phyloP scores from a whole-genome alignment of 2,797 vertebrate genomes.

The Potorous gilbertii region DNA sequence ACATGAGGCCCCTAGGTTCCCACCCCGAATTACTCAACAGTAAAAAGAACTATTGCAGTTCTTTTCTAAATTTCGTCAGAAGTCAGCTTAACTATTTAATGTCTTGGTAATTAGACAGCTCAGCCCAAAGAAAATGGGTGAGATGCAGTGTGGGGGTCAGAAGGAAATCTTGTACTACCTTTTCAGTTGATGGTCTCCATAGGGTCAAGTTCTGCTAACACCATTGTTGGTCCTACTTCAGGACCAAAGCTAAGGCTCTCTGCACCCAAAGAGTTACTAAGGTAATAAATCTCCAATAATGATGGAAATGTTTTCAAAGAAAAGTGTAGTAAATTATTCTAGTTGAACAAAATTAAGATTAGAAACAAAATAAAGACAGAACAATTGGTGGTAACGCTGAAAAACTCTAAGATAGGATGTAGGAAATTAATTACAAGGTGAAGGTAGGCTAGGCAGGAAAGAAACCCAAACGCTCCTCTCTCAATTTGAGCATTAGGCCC shows the following conservation, averaged over 20 bases:
- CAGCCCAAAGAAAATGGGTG: neutral
- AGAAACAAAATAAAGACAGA: neutral
- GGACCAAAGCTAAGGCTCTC: neutral
- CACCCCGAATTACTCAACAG: too few species aligned
- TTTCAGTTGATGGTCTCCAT: neutral
- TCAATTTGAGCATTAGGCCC: neutral
- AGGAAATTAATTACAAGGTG: neutral
- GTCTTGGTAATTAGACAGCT: neutral
- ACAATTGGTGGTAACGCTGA: neutral
- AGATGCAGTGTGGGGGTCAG: fast-evolving
- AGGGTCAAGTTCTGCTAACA: neutral
- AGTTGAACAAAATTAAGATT: neutral
- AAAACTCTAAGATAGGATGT: neutral
- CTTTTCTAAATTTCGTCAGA: neutral
- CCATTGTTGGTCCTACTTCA: neutral
- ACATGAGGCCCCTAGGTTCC: too few species aligned
- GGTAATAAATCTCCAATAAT: neutral
- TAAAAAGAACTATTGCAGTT: neutral
- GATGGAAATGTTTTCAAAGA: neutral
- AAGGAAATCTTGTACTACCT: neutral
- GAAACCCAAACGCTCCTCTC: neutral
- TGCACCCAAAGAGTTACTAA: neutral
- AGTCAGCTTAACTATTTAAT: neutral
- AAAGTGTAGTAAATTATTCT: neutral
- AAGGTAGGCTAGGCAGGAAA: neutral